These are phyloP conservation scores for Myotis yumanensis DNA, from an alignment of 2,113 vertebrate species.

Conservation along the genomic window DNA sequence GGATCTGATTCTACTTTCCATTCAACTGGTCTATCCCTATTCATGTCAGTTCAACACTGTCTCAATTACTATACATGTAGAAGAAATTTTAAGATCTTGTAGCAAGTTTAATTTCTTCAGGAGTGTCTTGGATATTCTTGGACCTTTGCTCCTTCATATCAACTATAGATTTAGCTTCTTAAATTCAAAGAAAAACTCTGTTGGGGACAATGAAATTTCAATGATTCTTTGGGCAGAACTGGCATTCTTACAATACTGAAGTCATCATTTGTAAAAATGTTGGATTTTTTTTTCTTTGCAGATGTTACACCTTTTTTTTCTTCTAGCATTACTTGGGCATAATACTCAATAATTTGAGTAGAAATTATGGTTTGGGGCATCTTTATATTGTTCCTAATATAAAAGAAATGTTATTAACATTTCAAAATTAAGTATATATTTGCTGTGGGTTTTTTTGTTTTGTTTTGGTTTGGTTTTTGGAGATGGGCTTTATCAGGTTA, in stretches of 20 bases:
- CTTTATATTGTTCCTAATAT: background rate
- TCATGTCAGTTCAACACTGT: background rate
- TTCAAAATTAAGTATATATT: background rate
- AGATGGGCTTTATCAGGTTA: background rate
- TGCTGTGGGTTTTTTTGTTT: background rate
- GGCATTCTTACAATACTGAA: background rate
- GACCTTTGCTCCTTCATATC: background rate
- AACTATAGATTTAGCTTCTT: background rate
- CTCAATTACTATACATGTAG: background rate
- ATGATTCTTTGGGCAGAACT: background rate
- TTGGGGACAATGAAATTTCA: background rate
- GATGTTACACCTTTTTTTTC: background rate
- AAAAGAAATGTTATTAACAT: background rate
- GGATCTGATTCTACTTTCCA: background rate
- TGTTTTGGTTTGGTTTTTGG: background rate
- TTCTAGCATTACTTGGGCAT: background rate
- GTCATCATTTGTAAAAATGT: background rate
- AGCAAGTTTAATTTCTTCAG: background rate
- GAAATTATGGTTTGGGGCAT: background rate
- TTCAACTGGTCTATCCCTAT: background rate
- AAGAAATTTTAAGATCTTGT: background rate
- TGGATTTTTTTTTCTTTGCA: background rate
- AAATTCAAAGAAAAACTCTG: constrained; percentile 9
- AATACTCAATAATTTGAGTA: background rate
- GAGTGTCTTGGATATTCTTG: background rate